Base-by-base conservation (phyloP, 2,888 invertebrate genomes). In the Cryptosula pallasiana region DNA sequence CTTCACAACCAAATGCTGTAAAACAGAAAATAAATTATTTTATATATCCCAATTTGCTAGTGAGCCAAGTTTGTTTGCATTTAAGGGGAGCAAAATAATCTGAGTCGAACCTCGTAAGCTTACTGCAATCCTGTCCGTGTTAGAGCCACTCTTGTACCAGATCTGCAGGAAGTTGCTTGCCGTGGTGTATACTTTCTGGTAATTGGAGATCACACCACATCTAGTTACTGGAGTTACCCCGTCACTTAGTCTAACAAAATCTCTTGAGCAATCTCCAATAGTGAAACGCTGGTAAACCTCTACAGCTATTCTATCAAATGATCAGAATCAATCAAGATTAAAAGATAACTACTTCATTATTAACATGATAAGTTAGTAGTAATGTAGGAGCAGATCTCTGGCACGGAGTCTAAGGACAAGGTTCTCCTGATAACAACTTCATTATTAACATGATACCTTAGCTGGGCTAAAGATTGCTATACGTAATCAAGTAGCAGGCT, bases 121-220 rank as follows among this genome's bases (percentile, higher is more conserved):
- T 2, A 63, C 5, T 25, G 63, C 63, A 32, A 63, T n/a, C n/a
- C 32, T 20, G n/a, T 63, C 63, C 16, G 5, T 27, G 9, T 27
- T 13, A 63, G 63, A 63, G 16, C 13, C 27, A 27, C 63, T 63
- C 25, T 27, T 63, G 63, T 63, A 63, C 63, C 63, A 63, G 63
- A 63, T 32, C 9, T 34, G 3, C 32, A 63, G 63, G 3, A 13
- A 29, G 63, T 63, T 63, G 63, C 32, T 63, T 13, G 9, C 32
- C 25, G 63, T 63, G 32, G 32, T 9, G 32, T 25, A 63, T 2
- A 63, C n/a, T 5, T 63, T 27, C 32, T 63, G 32, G 32, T 63
- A 63, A 3, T 27, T 32, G 34, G 29, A 25, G 29, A 63, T 27
- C 3, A 29, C 32, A 2, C 63, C 63, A 63, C 63, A 63, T 27